Evolutionary conservation across 2,113 vertebrate species (phyloP), one percentile per base, ranked within the genome.

Genomic region (Callopanchax toddi): DNA sequence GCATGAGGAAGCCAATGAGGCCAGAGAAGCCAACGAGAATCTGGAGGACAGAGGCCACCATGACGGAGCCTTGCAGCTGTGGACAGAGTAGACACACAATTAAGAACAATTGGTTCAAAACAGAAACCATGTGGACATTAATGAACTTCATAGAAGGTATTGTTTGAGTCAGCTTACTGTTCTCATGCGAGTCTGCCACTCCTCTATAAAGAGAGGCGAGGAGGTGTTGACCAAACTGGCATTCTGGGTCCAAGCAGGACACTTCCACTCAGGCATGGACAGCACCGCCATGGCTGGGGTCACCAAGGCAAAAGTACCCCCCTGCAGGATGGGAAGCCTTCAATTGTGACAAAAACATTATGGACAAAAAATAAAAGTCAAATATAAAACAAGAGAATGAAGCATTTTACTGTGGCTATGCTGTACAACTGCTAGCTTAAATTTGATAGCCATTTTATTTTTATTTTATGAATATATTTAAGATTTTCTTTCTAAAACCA

Each of bases 281-380:
- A 99, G 81, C 92, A 97, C 92, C 53, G 96, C 92, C 81, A 95
- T 80, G 21, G 92, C 93, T 1, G 96, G 96, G 0, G 94, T 92
- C 71, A 99, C 32, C 25, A 98, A 91, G 4, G 90, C 78, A 75
- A 99, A 96, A 0, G 96, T 95, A 0, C 95, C 94, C 61, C 97
- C 97, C 87, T 97, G 96, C 17, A 98, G 90, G 78, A 99, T 96
- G 67, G 97, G 97, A 67, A 99, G 88, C 89, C 97, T 99, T 21
- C 17, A 49, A 4, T 16, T 29, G 29, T 29, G 46, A 70, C n/a
- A 57, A 64, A 74, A 3, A 60, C 16, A 25, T 12, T 2, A n/a
- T n/a, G n/a, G n/a, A n/a, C n/a, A n/a, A n/a, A n/a, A n/a, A n/a
- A n/a, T n/a, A n/a, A n/a, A n/a, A n/a, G n/a, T n/a, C n/a, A n/a